Evolutionary conservation across 2,113 vertebrate species (phyloP).

Genomic region (Garra rufa): DNA sequence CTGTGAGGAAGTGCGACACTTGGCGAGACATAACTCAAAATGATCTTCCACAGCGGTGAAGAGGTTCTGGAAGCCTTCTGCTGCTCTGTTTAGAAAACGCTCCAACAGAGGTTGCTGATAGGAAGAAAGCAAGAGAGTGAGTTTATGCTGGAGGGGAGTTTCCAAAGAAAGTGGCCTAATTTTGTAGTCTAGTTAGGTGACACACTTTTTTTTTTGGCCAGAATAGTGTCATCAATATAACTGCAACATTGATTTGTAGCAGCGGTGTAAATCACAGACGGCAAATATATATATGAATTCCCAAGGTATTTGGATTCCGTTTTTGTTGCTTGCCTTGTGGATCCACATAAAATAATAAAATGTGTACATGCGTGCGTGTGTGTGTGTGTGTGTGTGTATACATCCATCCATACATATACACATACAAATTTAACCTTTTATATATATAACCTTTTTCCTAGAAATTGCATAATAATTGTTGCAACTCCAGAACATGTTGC

Average conservation of each 20-base stretch:
- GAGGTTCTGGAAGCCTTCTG: conserved; percentile 93
- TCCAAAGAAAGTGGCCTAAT: not conserved
- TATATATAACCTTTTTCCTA: too few species aligned
- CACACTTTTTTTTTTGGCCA: not conserved
- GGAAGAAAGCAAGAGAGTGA: conserved; percentile 48
- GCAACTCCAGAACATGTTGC: too few species aligned
- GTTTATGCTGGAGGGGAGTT: not conserved
- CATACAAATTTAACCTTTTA: too few species aligned
- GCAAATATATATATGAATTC: too few species aligned
- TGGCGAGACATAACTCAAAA: conserved; percentile 95
- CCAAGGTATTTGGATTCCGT: too few species aligned
- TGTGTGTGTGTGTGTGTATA: too few species aligned
- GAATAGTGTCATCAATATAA: not conserved
- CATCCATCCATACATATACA: too few species aligned
- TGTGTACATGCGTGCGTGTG: too few species aligned
- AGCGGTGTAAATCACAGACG: not conserved
- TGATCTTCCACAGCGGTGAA: conserved; percentile 97
- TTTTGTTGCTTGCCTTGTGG: too few species aligned
- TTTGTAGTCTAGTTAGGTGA: not conserved
- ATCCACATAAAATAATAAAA: too few species aligned
- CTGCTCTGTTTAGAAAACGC: conserved; percentile 91
- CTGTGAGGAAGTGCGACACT: conserved; percentile 97
- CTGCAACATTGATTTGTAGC: not conserved
- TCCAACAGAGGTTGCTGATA: conserved; percentile 91
- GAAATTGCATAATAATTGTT: too few species aligned